A percentile compares a stretch with the other conserved stretches of the same genome.
Evolutionary conservation across 2,113 vertebrate genomes (phyloP).

Genomic region (Sebastes schlegelii): DNA sequence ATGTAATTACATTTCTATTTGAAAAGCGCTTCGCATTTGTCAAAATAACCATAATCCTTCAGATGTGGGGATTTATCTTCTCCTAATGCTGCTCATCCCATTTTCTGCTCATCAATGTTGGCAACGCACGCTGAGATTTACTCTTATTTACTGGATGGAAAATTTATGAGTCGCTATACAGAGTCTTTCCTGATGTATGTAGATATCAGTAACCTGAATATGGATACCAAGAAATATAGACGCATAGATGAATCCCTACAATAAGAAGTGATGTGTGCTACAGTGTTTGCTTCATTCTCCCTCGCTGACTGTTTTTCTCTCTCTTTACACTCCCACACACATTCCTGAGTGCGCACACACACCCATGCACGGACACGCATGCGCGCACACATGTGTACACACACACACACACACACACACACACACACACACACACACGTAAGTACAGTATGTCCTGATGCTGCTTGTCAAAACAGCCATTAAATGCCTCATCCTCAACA

Average conservation of each 20-base stretch:
- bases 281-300: conserved; percentile 43
- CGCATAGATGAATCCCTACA: conserved; percentile 38
- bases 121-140: conserved; percentile 71
- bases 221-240: conserved; percentile 33
- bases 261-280: conserved; percentile 21
- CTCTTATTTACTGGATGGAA: conserved; percentile 74
- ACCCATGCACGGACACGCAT: conserved; percentile 6
- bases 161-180: conserved; percentile 58
- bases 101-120: conserved; percentile 80
- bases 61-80: conserved; percentile 81
- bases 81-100: conserved; percentile 81
- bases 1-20: conserved; percentile 81
- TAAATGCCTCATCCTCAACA: conserved; percentile 64
- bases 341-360: conserved; percentile 20
- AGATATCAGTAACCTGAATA: conserved; percentile 63
- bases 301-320: conserved; percentile 56
- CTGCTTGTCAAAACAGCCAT: conserved; percentile 45
- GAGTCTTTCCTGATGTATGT: conserved; percentile 58
- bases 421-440: conserved; percentile 15
- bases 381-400: conserved; percentile 6
- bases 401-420: conserved; percentile 19
- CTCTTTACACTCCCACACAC: conserved; percentile 67
- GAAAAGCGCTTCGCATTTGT: conserved; percentile 77
- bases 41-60: conserved; percentile 82
- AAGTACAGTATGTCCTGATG: conserved; percentile 22